Percentiles rank a stretch among this genome's conserved stretches.
These are phyloP conservation scores for Synaphobranchus kaupii DNA, from an alignment of 2,797 vertebrate species.

Conservation along the genomic window DNA sequence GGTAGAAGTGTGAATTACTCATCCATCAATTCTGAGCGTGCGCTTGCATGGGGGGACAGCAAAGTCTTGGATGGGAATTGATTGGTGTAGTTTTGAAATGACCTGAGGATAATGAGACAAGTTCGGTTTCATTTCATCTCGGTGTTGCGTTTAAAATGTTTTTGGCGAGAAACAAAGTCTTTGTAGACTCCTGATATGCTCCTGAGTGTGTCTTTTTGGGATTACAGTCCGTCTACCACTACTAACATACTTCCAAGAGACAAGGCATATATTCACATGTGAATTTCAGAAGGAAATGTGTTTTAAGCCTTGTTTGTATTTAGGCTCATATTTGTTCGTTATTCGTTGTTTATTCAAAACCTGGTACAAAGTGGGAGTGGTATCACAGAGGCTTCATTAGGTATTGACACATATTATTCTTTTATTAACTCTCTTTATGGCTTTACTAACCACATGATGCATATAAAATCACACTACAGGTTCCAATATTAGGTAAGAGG, in stretches of 20 bases:
- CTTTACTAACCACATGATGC: background rate
- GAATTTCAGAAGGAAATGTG: background rate
- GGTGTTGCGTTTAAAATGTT: background rate
- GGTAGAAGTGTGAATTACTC: slow-evolving; percentile 5
- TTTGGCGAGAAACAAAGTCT: background rate
- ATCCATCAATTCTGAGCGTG: background rate
- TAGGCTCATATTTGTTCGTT: background rate
- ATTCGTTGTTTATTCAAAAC: background rate
- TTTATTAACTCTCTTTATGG: background rate
- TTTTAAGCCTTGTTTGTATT: background rate
- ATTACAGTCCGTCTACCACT: no score
- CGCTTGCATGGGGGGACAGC: background rate
- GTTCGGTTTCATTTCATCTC: background rate
- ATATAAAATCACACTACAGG: background rate
- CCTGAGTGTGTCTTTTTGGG: no score
- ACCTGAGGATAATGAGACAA: background rate
- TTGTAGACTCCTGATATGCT: no score
- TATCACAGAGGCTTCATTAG: background rate
- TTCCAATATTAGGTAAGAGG: background rate
- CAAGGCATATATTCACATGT: no score
- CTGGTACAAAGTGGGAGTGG: background rate
- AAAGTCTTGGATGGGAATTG: background rate
- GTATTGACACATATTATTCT: background rate
- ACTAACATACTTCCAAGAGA: no score
- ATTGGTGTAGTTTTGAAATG: background rate